A percentile compares a stretch with the other conserved stretches of the same genome.
Conservation (phyloP, 2,888 invertebrate species). For the Phragmatobia fuliginosa region DNA sequence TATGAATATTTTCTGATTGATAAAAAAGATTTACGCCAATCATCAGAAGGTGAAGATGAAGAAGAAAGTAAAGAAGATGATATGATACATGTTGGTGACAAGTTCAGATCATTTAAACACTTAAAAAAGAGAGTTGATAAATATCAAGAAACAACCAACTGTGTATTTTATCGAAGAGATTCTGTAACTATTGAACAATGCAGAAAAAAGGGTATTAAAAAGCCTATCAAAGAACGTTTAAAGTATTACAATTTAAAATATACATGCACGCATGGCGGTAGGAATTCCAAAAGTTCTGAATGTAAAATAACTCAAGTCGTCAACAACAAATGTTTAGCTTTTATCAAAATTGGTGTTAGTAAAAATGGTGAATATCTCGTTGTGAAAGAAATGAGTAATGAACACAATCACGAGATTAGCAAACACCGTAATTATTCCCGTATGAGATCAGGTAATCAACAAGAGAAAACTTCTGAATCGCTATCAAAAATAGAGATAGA, state of each 20-base stretch:
- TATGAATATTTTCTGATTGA: constrained; percentile 18
- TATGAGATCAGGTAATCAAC: not conserved
- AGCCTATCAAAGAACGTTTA: constrained; percentile 8
- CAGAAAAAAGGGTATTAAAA: constrained; percentile 15
- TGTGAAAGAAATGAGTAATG: constrained; percentile 9
- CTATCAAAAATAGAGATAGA: not conserved
- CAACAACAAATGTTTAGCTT: constrained; percentile 9
- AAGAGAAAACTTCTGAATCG: not conserved
- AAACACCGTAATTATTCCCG: not conserved
- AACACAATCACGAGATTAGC: constrained; percentile 14
- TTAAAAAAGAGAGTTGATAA: constrained; percentile 13
- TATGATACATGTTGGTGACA: constrained; percentile 4
- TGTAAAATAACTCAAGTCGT: constrained; percentile 1
- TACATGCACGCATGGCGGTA: constrained; percentile 13
- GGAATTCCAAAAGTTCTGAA: constrained; percentile 7
- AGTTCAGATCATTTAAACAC: constrained; percentile 11
- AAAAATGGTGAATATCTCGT: constrained; percentile 13
- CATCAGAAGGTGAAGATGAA: constrained; percentile 13
- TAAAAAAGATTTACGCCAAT: not conserved
- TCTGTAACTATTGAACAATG: constrained; percentile 15
- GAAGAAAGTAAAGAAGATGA: not conserved
- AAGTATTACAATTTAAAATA: constrained; percentile 17
- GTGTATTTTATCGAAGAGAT: constrained; percentile 16
- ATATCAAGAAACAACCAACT: constrained; percentile 13
- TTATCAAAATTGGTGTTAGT: constrained; percentile 13